Conservation (phyloP, 2,113 vertebrate species). For the Trogon melanurus region DNA sequence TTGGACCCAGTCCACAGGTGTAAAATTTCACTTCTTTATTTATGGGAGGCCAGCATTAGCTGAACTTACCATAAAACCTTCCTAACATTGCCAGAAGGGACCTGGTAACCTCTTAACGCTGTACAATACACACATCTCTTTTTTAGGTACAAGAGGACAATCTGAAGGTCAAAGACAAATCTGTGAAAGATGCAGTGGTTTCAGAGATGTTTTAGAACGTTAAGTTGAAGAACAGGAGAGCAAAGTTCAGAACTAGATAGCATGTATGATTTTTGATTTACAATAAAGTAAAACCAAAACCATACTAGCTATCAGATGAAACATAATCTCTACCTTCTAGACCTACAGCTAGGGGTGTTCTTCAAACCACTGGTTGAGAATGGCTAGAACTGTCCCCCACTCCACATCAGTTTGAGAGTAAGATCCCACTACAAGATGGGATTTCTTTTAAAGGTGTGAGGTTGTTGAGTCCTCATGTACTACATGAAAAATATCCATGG, state of each 20-base stretch:
- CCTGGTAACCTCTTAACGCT: neutral
- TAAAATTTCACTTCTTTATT: constrained; percentile 66
- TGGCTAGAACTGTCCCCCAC: neutral
- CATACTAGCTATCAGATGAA: neutral
- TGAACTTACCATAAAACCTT: constrained; percentile 55
- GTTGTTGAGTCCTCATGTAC: neutral
- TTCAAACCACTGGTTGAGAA: neutral
- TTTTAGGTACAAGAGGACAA: neutral
- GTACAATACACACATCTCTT: neutral
- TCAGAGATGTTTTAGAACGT: neutral
- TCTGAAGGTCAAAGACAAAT: neutral
- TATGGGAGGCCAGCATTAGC: constrained; percentile 35
- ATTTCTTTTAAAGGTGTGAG: neutral
- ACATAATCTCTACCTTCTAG: neutral
- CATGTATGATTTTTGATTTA: neutral
- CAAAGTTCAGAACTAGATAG: neutral
- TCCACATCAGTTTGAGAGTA: neutral
- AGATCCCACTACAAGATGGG: neutral
- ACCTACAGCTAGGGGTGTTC: neutral
- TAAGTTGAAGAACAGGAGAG: neutral
- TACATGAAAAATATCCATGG: neutral
- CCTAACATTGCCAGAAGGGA: neutral
- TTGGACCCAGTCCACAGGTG: constrained; percentile 45
- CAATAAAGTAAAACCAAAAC: neutral
- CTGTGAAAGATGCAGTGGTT: neutral